Evolutionary conservation across 2,797 vertebrate species (phyloP).

Genomic region (Anguilla megastoma): DNA sequence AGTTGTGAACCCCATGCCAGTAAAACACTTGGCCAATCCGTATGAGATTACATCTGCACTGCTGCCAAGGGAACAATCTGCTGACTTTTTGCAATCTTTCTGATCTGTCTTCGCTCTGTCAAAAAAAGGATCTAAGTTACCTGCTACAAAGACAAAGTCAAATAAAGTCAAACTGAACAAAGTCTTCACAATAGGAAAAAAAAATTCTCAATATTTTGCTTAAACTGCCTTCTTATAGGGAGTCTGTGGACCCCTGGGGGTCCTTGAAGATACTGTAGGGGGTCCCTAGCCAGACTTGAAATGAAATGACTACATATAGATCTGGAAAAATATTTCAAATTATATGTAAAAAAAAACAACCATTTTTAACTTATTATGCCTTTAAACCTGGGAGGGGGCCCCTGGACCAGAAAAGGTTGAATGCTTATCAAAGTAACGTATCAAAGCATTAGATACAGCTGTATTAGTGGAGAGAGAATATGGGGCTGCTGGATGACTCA

Average conservation of each 20-base stretch:
- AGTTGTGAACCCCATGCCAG: background rate
- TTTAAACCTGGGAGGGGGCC: too few relatives aligned
- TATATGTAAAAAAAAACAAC: too few relatives aligned
- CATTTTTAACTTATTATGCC: too few relatives aligned
- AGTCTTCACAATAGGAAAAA: background rate
- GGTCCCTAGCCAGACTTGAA: too few relatives aligned
- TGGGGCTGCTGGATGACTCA: background rate
- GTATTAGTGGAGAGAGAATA: background rate
- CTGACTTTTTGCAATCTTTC: background rate
- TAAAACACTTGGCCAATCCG: background rate
- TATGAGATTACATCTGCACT: background rate
- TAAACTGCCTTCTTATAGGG: too few relatives aligned
- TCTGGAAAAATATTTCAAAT: too few relatives aligned
- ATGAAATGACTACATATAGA: too few relatives aligned
- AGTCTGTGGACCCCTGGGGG: too few relatives aligned
- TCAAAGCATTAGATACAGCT: too few relatives aligned
- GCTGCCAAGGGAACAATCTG: background rate
- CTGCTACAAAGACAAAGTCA: background rate
- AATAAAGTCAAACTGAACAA: background rate
- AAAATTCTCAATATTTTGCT: background rate
- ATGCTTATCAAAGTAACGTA: too few relatives aligned
- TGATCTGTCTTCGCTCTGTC: background rate
- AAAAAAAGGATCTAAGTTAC: background rate
- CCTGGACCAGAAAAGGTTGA: too few relatives aligned
- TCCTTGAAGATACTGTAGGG: too few relatives aligned